A percentile compares a stretch with the other conserved stretches of the same genome.
Evolutionary conservation across 2,797 vertebrate genomes (phyloP).

Genomic region (Cossypha dichroa): DNA sequence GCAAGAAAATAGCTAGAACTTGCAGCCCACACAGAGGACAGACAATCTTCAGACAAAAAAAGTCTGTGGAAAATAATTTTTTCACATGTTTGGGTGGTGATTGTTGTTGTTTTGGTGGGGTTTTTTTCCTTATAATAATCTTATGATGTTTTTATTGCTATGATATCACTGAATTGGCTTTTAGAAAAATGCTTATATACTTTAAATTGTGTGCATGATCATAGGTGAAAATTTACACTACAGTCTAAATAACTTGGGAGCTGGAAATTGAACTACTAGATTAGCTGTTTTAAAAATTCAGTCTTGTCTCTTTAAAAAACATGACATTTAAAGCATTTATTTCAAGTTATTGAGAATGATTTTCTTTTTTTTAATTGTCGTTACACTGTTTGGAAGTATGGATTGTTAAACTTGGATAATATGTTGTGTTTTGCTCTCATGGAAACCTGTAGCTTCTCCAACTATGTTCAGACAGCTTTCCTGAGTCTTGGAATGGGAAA

Average conservation of each 20-base stretch:
- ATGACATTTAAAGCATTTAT: not conserved
- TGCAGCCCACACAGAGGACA: not conserved
- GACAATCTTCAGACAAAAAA: not conserved
- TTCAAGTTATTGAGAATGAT: not conserved
- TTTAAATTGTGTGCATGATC: not conserved
- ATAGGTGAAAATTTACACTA: not conserved
- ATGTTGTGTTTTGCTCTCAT: not conserved
- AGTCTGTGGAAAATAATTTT: not conserved
- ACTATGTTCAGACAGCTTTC: not conserved
- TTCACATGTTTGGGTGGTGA: not conserved
- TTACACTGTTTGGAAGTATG: not conserved
- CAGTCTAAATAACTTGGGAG: not conserved
- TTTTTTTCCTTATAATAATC: not conserved
- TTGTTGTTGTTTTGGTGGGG: accelerated
- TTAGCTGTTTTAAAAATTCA: not conserved
- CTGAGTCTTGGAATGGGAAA: not conserved
- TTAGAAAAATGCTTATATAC: not conserved
- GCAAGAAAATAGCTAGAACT: not conserved
- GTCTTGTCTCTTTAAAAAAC: not conserved
- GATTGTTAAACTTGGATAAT: not conserved
- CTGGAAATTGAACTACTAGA: not conserved
- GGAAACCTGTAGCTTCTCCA: not conserved
- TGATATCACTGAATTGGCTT: not conserved
- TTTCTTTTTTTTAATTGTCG: not conserved
- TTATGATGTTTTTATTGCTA: not conserved